Evolutionary conservation across 2,113 vertebrate genomes (phyloP), one percentile per base, ranked within the genome.

Genomic region (Calyptommatus sinebrachiatus): DNA sequence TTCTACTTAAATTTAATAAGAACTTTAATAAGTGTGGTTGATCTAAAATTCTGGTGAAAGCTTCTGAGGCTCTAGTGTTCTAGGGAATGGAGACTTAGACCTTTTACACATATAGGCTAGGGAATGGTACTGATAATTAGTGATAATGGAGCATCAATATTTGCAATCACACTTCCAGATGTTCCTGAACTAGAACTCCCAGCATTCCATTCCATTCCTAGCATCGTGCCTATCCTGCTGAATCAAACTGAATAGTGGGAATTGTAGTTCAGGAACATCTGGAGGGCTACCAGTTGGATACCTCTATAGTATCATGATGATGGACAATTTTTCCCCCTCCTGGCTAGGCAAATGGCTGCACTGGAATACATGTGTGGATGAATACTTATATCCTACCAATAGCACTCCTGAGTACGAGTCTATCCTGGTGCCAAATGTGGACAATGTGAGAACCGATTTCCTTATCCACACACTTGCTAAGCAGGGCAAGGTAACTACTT

Each of bases 351-450:
- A 95, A 20, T 99, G 98, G 98, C 88, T 92, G 81, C 98, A 99
- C 83, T 99, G 98, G 98, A 94, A 87, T 81, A 95, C 91, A 0
- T 73, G 83, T 0, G 95, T 97, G n/a, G 96, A 96, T 80, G 96
- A 97, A 26, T 99, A 98, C 4, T n/a, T 96, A 16, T 99, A 99
- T 84, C 97, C 98, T 0, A 84, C 91, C 1, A 92, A 94, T 41
- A 71, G 83, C 67, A 96, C 91, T 22, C 97, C 97, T 53, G 96
- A 97, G 14, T 99, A 98, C 61, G 81, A 92, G 84, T 97, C 98
- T 69, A 98, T 99, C 85, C 90, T 99, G 87, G 97, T 99, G 26
- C 98, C 98, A 73, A 99, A 98, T 84, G 97, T 99, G 29, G 98
- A 99, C 91, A 99, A 97, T 0, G 95, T 99, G 81, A 96, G 97